A percentile compares a stretch with the other conserved stretches of the same genome.
Evolutionary conservation across 2,888 invertebrate genomes (phyloP).

Genomic region (Stenodema calcarata): DNA sequence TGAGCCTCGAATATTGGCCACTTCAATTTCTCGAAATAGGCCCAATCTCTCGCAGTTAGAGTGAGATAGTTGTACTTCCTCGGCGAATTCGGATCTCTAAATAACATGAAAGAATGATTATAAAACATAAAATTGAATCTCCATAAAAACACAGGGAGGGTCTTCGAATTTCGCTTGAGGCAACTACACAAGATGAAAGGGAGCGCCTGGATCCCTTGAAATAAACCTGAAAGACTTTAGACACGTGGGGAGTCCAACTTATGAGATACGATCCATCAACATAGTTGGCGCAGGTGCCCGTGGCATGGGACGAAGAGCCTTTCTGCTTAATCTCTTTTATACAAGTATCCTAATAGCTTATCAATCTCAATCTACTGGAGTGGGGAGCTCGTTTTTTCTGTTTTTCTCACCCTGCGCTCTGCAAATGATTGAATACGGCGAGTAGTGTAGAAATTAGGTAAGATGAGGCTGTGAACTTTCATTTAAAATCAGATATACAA

Average conservation of each 20-base stretch:
- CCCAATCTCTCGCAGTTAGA: conserved; percentile 72
- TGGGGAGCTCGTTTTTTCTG: too few relatives aligned
- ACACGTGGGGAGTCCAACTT: background rate
- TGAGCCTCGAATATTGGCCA: conserved; percentile 83
- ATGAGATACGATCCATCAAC: conserved; percentile 41
- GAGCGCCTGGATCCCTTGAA: background rate
- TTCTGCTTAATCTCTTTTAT: background rate
- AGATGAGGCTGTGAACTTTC: too few relatives aligned
- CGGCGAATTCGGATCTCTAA: conserved; percentile 81
- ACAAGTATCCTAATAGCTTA: background rate
- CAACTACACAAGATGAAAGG: background rate
- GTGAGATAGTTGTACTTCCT: conserved; percentile 71
- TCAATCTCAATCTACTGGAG: background rate
- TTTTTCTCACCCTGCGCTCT: too few relatives aligned
- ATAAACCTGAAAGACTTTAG: background rate
- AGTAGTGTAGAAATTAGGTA: too few relatives aligned
- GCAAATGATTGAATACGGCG: too few relatives aligned
- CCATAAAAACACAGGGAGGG: conserved; percentile 25
- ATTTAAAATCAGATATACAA: too few relatives aligned
- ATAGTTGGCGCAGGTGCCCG: conserved; percentile 20
- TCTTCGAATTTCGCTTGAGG: too few relatives aligned
- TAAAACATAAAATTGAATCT: too few relatives aligned
- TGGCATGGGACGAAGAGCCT: background rate
- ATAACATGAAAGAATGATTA: too few relatives aligned
- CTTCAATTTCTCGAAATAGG: conserved; percentile 70